Evolutionary conservation across 2,797 vertebrate species (phyloP).

Genomic region (Propithecus deckenii): DNA sequence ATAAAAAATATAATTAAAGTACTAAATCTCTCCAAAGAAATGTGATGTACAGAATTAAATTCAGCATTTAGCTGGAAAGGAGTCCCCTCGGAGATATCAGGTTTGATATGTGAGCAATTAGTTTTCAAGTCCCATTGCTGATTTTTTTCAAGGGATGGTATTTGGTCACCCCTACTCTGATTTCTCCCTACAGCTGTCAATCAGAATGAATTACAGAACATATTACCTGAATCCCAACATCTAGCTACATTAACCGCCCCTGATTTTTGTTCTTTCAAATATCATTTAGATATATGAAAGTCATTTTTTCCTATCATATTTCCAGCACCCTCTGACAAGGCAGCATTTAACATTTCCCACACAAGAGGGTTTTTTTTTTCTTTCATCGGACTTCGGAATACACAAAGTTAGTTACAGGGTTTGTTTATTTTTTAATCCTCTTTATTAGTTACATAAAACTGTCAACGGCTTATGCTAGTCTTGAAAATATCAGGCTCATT

Average conservation of each 20-base stretch:
- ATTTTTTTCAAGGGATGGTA: conserved; percentile 60
- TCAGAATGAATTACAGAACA: conserved; percentile 37
- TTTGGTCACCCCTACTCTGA: background rate
- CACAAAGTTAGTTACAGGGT: conserved; percentile 73
- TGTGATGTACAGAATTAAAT: conserved; percentile 66
- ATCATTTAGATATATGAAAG: background rate
- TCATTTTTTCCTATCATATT: conserved; percentile 76
- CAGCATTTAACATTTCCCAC: conserved; percentile 68
- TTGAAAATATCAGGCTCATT: conserved; percentile 79
- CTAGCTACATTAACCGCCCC: conserved; percentile 1
- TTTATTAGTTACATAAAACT: conserved; percentile 83
- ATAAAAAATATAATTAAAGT: conserved; percentile 81
- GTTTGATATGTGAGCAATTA: conserved; percentile 37
- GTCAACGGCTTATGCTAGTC: conserved; percentile 74
- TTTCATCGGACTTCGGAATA: conserved; percentile 77
- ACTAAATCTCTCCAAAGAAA: conserved; percentile 79
- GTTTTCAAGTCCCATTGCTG: conserved; percentile 46
- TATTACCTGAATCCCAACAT: conserved; percentile 58
- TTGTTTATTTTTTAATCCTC: conserved; percentile 77
- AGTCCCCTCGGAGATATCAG: conserved; percentile 29
- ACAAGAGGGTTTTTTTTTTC: conserved; percentile 49
- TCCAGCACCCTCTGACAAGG: conserved; percentile 66
- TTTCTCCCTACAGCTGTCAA: conserved; percentile 65
- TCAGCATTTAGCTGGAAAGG: conserved; percentile 64
- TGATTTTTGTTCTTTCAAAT: conserved; percentile 78